phyloP scores from a whole-genome alignment of 2,797 vertebrate species.

The Margarornis squamiger region DNA sequence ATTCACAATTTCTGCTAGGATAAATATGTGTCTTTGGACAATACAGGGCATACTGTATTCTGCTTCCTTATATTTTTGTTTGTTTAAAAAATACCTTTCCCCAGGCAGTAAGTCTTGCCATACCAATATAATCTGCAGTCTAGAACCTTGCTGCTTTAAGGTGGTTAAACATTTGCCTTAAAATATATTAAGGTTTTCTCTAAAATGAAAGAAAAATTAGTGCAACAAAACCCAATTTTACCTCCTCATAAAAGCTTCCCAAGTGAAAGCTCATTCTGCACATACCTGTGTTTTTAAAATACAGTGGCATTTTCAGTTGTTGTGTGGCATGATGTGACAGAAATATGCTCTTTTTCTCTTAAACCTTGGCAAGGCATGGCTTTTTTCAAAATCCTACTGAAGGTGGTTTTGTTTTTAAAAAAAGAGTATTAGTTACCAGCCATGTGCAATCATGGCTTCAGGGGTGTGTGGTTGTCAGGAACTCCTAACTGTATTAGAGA shows the following conservation, averaged over 20 bases:
- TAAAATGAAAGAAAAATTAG: neutral
- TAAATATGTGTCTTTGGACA: neutral
- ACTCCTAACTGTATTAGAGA: neutral
- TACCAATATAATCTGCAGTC: neutral
- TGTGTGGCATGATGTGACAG: neutral
- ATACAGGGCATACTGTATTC: neutral
- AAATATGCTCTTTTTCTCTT: neutral
- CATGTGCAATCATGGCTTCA: neutral
- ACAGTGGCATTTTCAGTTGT: neutral
- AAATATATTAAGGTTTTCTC: slow-evolving; percentile 9
- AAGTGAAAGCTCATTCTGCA: neutral
- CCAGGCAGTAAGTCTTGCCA: neutral
- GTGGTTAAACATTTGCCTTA: neutral
- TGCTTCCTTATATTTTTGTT: neutral
- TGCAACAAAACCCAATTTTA: neutral
- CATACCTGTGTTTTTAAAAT: neutral
- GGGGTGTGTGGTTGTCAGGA: neutral
- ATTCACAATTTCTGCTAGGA: neutral
- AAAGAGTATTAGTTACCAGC: neutral
- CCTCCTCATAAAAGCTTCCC: neutral
- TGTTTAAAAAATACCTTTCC: neutral
- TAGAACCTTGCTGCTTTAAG: neutral
- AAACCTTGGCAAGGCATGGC: neutral
- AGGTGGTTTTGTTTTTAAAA: neutral
- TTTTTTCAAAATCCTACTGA: neutral